phyloP scores from a whole-genome alignment of 1,140 invertebrate genomes.

The Leptopilina boulardi region DNA sequence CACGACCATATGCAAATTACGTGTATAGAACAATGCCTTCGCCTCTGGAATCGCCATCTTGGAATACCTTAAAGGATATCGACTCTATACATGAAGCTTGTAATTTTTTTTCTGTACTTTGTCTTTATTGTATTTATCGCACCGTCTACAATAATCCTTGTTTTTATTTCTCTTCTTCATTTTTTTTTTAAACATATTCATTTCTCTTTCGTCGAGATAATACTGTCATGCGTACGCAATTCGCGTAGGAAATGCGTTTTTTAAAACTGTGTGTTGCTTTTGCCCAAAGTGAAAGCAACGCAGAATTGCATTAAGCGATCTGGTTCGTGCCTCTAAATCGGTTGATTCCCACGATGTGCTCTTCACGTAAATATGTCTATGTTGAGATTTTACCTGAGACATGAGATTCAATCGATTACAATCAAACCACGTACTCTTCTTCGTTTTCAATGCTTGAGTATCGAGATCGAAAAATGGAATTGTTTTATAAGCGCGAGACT shows the following conservation, averaged over 20 bases:
- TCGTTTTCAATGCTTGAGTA: not conserved
- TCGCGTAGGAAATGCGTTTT: not conserved
- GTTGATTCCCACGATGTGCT: slow-evolving; percentile 26
- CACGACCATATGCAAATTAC: slow-evolving; percentile 33
- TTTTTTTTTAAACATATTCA: not conserved
- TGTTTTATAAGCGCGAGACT: not conserved
- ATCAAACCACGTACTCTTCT: not conserved
- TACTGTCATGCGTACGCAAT: not conserved
- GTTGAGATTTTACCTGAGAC: not conserved
- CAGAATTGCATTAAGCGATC: not conserved
- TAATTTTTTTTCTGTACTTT: slow-evolving; percentile 7
- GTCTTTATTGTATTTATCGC: not conserved
- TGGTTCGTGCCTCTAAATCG: slow-evolving; percentile 22
- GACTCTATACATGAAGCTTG: slow-evolving; percentile 36
- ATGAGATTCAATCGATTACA: slow-evolving; percentile 20
- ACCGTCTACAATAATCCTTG: not conserved
- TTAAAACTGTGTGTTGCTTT: not conserved
- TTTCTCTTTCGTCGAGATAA: not conserved
- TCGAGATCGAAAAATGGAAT: not conserved
- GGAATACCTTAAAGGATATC: slow-evolving; percentile 52
- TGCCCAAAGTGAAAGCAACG: slow-evolving; percentile 27
- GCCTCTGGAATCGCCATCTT: slow-evolving; percentile 42
- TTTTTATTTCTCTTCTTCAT: not conserved
- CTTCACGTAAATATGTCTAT: slow-evolving; percentile 12
- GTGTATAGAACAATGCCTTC: slow-evolving; percentile 36